Percentiles rank a stretch among this genome's conserved stretches.
phyloP scores from a whole-genome alignment of 1,140 invertebrate species.

The Drosophila sucinea region DNA sequence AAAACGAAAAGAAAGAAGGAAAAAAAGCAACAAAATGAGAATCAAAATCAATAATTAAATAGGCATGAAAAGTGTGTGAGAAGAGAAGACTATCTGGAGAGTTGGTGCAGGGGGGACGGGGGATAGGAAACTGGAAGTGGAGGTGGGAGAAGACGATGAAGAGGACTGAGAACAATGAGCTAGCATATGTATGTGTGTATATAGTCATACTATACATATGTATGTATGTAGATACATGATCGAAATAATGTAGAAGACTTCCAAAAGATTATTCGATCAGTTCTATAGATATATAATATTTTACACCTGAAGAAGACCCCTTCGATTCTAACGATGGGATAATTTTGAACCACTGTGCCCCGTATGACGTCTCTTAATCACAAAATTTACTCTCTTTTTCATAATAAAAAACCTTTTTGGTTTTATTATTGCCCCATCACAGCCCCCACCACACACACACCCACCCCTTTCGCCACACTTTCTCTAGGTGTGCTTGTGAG shows the following conservation, averaged over 20 bases:
- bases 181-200: not conserved
- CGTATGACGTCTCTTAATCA: not conserved
- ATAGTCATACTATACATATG: not conserved
- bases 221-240: not conserved
- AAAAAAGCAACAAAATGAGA: conserved; percentile 10
- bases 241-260: too few relatives aligned
- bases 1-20: conserved; percentile 20
- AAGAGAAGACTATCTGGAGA: not conserved
- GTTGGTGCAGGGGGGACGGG: not conserved
- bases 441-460: not conserved
- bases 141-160: conserved; percentile 4
- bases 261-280: too few relatives aligned
- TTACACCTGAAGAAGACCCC: too few relatives aligned
- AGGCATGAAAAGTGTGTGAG: conserved; percentile 8
- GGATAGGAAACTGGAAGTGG: conserved; percentile 2
- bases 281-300: too few relatives aligned
- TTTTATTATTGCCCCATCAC: not conserved
- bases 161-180: conserved; percentile 3
- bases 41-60: conserved; percentile 21
- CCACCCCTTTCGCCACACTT: conserved; percentile 8
- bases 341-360: too few relatives aligned
- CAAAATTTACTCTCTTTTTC: not conserved
- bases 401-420: too few relatives aligned
- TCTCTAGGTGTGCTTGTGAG: conserved; percentile 12
- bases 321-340: too few relatives aligned